A percentile compares a stretch with the other conserved stretches of the same genome.
Conservation (phyloP, 2,888 invertebrate genomes). For the Drosophila limbata region DNA sequence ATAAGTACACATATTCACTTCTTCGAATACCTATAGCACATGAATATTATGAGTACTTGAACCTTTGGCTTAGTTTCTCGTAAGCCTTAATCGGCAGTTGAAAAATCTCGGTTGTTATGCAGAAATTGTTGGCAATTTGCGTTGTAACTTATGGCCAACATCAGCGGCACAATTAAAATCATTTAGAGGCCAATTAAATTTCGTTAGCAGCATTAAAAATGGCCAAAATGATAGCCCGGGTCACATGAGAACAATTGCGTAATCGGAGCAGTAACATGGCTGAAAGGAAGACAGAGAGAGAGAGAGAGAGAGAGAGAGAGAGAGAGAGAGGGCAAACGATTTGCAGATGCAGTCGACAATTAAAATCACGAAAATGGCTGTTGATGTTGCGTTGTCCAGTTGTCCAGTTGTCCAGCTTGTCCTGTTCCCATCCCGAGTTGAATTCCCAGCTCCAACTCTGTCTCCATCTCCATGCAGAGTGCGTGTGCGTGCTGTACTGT, state of each 20-base stretch:
- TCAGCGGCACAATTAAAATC: conserved; percentile 82
- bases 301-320: background rate
- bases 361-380: conserved; percentile 77
- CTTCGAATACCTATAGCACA: background rate
- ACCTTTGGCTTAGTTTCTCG: conserved; percentile 15
- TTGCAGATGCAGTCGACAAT: conserved; percentile 58
- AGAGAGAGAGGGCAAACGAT: conserved; percentile 26
- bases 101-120: conserved; percentile 28
- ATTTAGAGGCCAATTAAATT: conserved; percentile 81
- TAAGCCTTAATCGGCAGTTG: conserved; percentile 21
- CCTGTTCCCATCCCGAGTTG: conserved; percentile 12
- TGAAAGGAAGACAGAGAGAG: background rate
- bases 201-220: conserved; percentile 78
- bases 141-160: conserved; percentile 75
- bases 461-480: conserved; percentile 21
- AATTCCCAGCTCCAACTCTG: conserved; percentile 2
- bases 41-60: background rate
- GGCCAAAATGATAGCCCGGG: conserved; percentile 50
- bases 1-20: background rate
- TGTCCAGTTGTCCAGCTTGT: conserved; percentile 36
- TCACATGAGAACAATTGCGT: conserved; percentile 79
- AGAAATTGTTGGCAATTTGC: conserved; percentile 57
- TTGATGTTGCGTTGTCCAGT: conserved; percentile 54
- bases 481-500: conserved; percentile 72
- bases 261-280: conserved; percentile 33